Conservation (phyloP, 2,797 vertebrate species). For the Melanotaenia parkinsoni region DNA sequence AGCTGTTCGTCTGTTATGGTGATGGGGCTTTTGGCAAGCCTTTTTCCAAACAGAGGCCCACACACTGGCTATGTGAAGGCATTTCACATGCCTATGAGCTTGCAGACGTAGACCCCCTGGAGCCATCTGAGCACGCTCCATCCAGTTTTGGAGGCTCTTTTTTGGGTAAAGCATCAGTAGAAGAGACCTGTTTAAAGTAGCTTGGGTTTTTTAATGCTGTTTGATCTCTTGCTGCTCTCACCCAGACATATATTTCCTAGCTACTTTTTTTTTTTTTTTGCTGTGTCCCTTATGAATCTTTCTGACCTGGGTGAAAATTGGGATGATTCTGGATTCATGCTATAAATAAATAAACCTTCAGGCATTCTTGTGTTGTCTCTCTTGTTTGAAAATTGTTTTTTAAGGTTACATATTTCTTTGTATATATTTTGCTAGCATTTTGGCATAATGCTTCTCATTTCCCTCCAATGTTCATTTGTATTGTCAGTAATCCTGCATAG, state of each 20-base stretch:
- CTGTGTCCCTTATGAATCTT: not conserved
- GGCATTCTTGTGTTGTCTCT: not conserved
- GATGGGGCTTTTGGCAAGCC: constrained; percentile 70
- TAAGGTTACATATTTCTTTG: constrained; percentile 21
- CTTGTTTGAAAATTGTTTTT: constrained; percentile 24
- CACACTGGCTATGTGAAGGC: constrained; percentile 63
- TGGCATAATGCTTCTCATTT: constrained; percentile 23
- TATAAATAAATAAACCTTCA: not conserved
- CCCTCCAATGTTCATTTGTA: constrained; percentile 56
- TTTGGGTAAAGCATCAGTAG: constrained; percentile 37
- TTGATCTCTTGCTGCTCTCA: constrained; percentile 24
- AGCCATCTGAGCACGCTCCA: constrained; percentile 59
- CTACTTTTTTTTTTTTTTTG: not conserved
- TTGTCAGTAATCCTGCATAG: constrained; percentile 65
- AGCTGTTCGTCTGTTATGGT: constrained; percentile 71
- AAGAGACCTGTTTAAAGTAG: constrained; percentile 41
- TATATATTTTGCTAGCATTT: constrained; percentile 23
- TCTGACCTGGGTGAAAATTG: not conserved
- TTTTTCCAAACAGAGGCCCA: constrained; percentile 73
- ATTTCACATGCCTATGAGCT: constrained; percentile 69
- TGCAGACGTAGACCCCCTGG: constrained; percentile 64
- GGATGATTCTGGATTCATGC: not conserved
- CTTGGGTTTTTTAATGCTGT: constrained; percentile 5
- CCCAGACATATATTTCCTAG: not conserved
- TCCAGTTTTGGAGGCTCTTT: constrained; percentile 53